Conservation (phyloP, 2,113 vertebrate species). For the Ifrita kowaldi region DNA sequence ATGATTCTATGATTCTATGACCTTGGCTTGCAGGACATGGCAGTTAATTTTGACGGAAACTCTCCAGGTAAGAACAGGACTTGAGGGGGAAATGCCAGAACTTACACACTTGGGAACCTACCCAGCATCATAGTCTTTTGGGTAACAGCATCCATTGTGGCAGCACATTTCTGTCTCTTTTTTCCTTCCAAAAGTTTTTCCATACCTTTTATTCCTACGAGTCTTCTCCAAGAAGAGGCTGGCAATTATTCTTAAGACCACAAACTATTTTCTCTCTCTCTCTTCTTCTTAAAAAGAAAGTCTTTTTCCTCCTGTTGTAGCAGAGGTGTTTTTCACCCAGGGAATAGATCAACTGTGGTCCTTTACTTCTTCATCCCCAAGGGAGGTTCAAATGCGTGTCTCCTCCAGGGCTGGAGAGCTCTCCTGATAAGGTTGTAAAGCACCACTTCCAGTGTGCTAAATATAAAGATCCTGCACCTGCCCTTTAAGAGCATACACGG, state of each 20-base stretch:
- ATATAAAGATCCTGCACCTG: background rate
- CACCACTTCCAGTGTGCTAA: background rate
- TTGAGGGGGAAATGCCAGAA: background rate
- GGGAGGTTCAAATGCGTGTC: background rate
- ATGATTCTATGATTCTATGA: background rate
- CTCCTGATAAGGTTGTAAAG: background rate
- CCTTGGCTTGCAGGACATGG: background rate
- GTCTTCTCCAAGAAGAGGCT: background rate
- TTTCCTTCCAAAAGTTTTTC: background rate
- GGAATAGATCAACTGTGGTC: background rate
- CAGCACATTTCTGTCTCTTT: background rate
- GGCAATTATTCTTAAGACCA: background rate
- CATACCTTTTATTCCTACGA: background rate
- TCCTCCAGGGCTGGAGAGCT: background rate
- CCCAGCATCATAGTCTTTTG: background rate
- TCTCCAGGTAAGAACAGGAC: background rate
- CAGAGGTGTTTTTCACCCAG: background rate
- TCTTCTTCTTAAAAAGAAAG: background rate
- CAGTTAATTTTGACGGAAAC: background rate
- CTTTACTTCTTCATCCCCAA: background rate
- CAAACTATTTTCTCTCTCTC: background rate
- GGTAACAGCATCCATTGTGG: background rate
- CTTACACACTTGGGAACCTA: background rate
- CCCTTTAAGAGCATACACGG: accelerated
- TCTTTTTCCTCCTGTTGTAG: background rate